A percentile compares a stretch with the other conserved stretches of the same genome.
Conservation (phyloP, 2,888 invertebrate genomes). For the Colostygia pectinataria region DNA sequence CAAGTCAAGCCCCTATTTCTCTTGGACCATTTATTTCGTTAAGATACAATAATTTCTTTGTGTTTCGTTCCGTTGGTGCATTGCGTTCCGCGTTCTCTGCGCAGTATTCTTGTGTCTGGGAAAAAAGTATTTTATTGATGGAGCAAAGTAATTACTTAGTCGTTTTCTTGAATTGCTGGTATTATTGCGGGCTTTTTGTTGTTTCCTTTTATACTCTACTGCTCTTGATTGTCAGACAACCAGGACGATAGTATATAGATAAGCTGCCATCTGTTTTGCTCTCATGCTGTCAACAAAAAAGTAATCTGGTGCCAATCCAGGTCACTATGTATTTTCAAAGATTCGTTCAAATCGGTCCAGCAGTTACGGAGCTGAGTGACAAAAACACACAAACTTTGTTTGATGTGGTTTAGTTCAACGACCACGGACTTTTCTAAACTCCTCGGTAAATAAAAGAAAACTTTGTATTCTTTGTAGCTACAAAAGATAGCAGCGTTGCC, state of each 20-base stretch:
- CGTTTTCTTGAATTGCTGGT: constrained; percentile 27
- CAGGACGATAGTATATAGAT: no score
- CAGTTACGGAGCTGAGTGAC: no score
- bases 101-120: constrained; percentile 20
- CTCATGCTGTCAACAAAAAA: no score
- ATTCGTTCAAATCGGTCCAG: no score
- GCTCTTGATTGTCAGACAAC: no score
- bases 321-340: no score
- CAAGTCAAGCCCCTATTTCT: constrained; percentile 7
- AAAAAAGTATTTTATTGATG: constrained; percentile 28
- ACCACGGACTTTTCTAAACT: no score
- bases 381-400: no score
- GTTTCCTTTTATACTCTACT: constrained; percentile 14
- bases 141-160: constrained; percentile 28
- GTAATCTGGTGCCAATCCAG: no score
- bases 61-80: constrained; percentile 28
- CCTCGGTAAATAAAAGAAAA: not conserved
- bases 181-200: constrained; percentile 19
- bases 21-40: constrained; percentile 26
- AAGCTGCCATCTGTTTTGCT: no score
- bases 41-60: constrained; percentile 30
- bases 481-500: constrained; percentile 24
- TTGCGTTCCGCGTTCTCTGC: constrained; percentile 18
- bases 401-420: no score
- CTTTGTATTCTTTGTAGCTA: not conserved